These are phyloP conservation scores for Bunonema sp. DNA, from an alignment of 2,888 invertebrate genomes.

Conservation along the genomic window DNA sequence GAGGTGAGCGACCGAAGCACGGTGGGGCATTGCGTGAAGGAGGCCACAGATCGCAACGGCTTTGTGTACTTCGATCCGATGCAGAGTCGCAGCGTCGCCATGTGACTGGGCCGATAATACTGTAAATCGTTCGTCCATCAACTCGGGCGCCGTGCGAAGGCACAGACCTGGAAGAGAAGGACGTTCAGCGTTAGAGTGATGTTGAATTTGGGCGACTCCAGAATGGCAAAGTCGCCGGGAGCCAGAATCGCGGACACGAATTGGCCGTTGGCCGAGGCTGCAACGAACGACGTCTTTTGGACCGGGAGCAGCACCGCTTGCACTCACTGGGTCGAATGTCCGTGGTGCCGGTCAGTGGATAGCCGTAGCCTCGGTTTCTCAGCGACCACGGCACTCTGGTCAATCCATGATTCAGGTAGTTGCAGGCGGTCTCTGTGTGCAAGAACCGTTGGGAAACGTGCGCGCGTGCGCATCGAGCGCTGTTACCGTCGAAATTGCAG, in stretches of 20 bases:
- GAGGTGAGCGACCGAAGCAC: slow-evolving; percentile 36
- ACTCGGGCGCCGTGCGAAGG: background rate
- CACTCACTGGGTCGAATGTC: slow-evolving; percentile 29
- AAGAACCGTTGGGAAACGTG: background rate
- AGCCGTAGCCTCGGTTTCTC: slow-evolving; percentile 34
- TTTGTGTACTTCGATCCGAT: slow-evolving; percentile 26
- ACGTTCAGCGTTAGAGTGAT: slow-evolving; percentile 33
- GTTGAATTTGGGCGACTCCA: slow-evolving; percentile 38
- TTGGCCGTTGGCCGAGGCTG: slow-evolving; percentile 29
- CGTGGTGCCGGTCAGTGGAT: slow-evolving; percentile 30
- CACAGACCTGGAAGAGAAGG: slow-evolving; percentile 32
- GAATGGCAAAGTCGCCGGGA: slow-evolving; percentile 37
- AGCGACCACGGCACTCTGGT: slow-evolving; percentile 42
- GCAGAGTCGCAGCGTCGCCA: slow-evolving; percentile 30
- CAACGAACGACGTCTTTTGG: too few species aligned
- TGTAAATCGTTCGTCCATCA: background rate
- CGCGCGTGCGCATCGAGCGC: background rate
- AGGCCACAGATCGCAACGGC: slow-evolving; percentile 28
- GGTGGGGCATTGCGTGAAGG: slow-evolving; percentile 36
- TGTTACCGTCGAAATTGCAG: slow-evolving; percentile 35
- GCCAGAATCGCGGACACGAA: slow-evolving; percentile 37
- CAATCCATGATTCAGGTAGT: slow-evolving; percentile 38
- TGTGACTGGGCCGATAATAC: slow-evolving; percentile 30
- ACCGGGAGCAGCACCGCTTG: too few species aligned
- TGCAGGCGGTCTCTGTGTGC: slow-evolving; percentile 31